These are phyloP conservation scores for Antheraea mylitta DNA, from an alignment of 1,140 invertebrate genomes.

Conservation along the genomic window DNA sequence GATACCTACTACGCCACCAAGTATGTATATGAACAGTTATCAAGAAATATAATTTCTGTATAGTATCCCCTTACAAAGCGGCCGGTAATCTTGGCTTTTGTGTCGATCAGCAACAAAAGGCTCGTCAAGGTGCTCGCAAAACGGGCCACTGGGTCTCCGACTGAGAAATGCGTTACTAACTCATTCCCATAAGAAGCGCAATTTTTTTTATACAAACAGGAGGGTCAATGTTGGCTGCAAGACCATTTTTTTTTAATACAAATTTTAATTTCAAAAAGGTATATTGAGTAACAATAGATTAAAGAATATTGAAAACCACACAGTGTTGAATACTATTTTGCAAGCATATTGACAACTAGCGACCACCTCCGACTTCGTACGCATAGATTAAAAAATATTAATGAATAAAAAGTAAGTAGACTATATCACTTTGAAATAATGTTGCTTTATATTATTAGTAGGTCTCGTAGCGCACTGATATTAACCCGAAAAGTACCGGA, in stretches of 20 bases:
- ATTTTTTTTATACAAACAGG: slow-evolving; percentile 31
- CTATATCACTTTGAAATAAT: too few species aligned
- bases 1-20: neutral
- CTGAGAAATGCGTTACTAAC: slow-evolving; percentile 56
- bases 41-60: slow-evolving; percentile 26
- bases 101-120: slow-evolving; percentile 38
- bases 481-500: too few species aligned
- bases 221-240: slow-evolving; percentile 12
- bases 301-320: too few species aligned
- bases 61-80: slow-evolving; percentile 50
- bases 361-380: too few species aligned
- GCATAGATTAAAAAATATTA: too few species aligned
- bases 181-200: slow-evolving; percentile 53
- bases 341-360: too few species aligned
- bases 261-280: neutral
- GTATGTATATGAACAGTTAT: neutral
- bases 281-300: neutral
- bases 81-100: slow-evolving; percentile 50
- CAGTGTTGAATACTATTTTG: too few species aligned
- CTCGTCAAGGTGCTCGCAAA: slow-evolving; percentile 53
- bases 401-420: too few species aligned
- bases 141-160: slow-evolving; percentile 41
- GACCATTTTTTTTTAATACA: neutral
- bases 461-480: too few species aligned
- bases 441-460: too few species aligned